Evolutionary conservation across 2,888 invertebrate genomes (phyloP).

Genomic region (Himalopsyche japonica): DNA sequence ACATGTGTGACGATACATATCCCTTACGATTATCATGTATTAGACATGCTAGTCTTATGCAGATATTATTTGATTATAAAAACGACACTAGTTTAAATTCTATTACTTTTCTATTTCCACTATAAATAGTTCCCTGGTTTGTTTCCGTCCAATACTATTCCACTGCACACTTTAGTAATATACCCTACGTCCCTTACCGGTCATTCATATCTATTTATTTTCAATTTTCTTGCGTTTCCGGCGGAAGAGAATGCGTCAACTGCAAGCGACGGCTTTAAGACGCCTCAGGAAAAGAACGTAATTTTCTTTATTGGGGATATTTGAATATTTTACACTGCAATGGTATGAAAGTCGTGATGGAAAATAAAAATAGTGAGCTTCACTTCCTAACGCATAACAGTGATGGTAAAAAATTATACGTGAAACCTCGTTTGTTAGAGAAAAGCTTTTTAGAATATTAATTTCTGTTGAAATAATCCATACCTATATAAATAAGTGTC

Average conservation of each 20-base stretch:
- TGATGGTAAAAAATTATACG: too few relatives aligned
- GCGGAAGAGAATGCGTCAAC: not conserved
- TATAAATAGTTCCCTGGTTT: not conserved
- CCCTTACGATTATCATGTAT: too few relatives aligned
- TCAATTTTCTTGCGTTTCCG: constrained; percentile 28
- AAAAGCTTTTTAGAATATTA: too few relatives aligned
- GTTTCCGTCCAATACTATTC: not conserved
- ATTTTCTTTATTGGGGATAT: not conserved
- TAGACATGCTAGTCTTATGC: too few relatives aligned
- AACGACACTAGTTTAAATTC: not conserved
- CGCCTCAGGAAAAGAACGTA: not conserved
- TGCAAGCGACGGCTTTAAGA: not conserved
- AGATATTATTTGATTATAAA: too few relatives aligned
- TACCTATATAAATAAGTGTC: too few relatives aligned
- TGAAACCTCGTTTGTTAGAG: too few relatives aligned
- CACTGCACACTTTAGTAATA: not conserved
- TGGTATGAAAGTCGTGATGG: not conserved
- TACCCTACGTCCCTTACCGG: constrained; percentile 12
- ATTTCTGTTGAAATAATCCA: too few relatives aligned
- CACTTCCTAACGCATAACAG: too few relatives aligned
- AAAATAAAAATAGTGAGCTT: too few relatives aligned
- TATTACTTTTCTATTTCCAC: not conserved
- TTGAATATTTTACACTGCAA: not conserved
- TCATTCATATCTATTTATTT: constrained; percentile 35
- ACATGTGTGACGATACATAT: too few relatives aligned